Conservation (phyloP, 2,888 invertebrate species). For the Scaptomyza parva region DNA sequence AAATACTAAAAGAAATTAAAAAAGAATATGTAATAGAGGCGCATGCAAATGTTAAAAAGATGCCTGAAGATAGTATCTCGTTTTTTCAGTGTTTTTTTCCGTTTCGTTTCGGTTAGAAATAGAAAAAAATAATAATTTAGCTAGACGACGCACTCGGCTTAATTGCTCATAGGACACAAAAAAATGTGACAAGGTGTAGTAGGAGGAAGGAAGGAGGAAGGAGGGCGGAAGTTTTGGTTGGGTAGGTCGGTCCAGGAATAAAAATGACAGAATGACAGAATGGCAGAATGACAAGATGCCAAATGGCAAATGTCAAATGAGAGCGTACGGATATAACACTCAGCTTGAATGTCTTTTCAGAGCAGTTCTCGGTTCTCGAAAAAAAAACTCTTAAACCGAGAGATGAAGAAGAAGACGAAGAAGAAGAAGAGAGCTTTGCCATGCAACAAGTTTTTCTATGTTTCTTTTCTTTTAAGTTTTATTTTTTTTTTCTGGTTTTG, state of each 20-base stretch:
- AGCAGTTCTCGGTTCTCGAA: too few relatives aligned
- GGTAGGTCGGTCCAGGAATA: slow-evolving; percentile 1
- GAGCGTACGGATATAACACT: background rate
- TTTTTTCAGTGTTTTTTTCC: too few relatives aligned
- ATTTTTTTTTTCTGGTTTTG: background rate
- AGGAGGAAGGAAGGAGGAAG: background rate
- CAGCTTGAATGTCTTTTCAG: slow-evolving; percentile 5
- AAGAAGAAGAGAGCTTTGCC: background rate
- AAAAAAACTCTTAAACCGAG: too few relatives aligned
- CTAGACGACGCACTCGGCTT: slow-evolving; percentile 50
- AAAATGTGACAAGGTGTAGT: background rate
- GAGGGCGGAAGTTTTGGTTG: too few relatives aligned
- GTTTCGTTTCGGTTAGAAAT: slow-evolving; percentile 40
- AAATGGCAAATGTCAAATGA: slow-evolving; percentile 10
- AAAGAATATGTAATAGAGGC: slow-evolving; percentile 50
- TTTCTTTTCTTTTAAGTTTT: background rate
- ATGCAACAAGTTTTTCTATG: slow-evolving; percentile 16
- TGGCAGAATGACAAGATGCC: slow-evolving; percentile 14
- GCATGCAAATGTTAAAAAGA: slow-evolving; percentile 52
- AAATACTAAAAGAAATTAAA: background rate
- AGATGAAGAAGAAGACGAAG: too few relatives aligned
- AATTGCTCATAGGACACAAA: slow-evolving; percentile 45
- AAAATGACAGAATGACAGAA: slow-evolving; percentile 1
- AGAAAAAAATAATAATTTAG: slow-evolving; percentile 31
- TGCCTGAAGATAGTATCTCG: slow-evolving; percentile 8